A percentile compares a stretch with the other conserved stretches of the same genome.
These are phyloP conservation scores for Trachops cirrhosus DNA, from an alignment of 2,797 vertebrate species.

Conservation along the genomic window DNA sequence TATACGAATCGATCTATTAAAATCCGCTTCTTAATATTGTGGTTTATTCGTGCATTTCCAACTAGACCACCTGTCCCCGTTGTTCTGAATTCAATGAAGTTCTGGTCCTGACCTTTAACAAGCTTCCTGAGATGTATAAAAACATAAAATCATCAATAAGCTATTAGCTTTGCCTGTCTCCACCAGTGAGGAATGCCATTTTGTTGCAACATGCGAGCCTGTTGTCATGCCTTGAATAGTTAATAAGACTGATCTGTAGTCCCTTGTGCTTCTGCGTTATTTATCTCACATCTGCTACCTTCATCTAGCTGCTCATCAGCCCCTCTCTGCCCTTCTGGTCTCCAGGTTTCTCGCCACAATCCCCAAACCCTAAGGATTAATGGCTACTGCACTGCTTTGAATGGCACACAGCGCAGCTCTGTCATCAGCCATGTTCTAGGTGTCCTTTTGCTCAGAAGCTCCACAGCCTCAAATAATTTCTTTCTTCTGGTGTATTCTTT, in stretches of 20 bases:
- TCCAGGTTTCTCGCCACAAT: not conserved
- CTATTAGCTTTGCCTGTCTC: constrained; percentile 42
- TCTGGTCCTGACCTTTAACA: constrained; percentile 68
- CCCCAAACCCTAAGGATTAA: not conserved
- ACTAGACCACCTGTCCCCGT: not conserved
- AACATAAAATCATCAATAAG: constrained; percentile 59
- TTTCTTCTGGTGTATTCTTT: not conserved
- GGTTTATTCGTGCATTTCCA: not conserved
- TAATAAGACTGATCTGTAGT: not conserved
- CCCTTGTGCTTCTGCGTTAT: not conserved
- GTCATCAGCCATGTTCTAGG: not conserved
- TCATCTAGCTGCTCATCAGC: not conserved
- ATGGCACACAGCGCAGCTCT: not conserved
- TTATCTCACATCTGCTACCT: not conserved
- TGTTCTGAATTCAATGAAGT: constrained; percentile 41
- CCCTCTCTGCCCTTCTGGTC: not conserved
- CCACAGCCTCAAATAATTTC: not conserved
- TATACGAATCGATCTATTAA: not conserved
- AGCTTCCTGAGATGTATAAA: constrained; percentile 45
- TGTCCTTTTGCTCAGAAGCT: not conserved
- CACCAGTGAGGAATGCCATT: constrained; percentile 46
- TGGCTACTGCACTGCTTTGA: not conserved
- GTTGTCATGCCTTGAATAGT: not conserved
- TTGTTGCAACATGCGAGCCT: constrained; percentile 8
- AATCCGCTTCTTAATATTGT: not conserved